Evolutionary conservation across 2,888 invertebrate species (phyloP), one percentile per base, ranked within the genome.

Genomic region (Tenthredo scrophulariae): DNA sequence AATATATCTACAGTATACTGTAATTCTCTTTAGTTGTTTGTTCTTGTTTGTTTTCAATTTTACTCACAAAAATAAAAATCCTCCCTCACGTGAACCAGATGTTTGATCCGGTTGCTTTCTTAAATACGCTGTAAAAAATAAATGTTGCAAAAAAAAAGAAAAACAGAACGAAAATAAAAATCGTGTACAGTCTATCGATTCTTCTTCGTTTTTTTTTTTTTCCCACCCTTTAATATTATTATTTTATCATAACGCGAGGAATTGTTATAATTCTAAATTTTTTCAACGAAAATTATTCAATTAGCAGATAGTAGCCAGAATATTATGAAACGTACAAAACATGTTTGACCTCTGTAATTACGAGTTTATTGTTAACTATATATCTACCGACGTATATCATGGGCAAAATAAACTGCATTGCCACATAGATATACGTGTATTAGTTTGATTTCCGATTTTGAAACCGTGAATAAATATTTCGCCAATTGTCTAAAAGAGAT

Each of bases 51-150:
- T 33, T 37, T 33, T 54, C 7, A 37, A 46, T 86, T 65, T 84
- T 92, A 93, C 93, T 93, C 92, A 93, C 93, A 89, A 91, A 89
- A 91, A 92, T 84, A 88, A 92, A 90, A 90, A 90, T 91, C 91
- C 90, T 86, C 89, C 87, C 72, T 87, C 85, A 54, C 54, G 54
- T 88, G 89, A 89, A 87, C 88, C 89, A 87, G 89, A 89, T 86
- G 87, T 88, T 88, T 54, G 54, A 10, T 86, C 87, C 89, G 88
- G 88, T 85, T 87, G 89, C 89, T 89, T 88, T 89, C 88, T 89
- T 89, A 91, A 91, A 91, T 88, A 88, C 89, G 86, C 92, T 92
- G 92, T 84, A 91, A 91, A 91, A 88, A 40, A 62, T 37, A 54
- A 50, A 40, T 13, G 33, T 75, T 33, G n/a, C 70, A 37, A 37